A percentile compares a stretch with the other conserved stretches of the same genome.
Conservation (phyloP, 2,888 invertebrate species). For the Smittia aterrima region DNA sequence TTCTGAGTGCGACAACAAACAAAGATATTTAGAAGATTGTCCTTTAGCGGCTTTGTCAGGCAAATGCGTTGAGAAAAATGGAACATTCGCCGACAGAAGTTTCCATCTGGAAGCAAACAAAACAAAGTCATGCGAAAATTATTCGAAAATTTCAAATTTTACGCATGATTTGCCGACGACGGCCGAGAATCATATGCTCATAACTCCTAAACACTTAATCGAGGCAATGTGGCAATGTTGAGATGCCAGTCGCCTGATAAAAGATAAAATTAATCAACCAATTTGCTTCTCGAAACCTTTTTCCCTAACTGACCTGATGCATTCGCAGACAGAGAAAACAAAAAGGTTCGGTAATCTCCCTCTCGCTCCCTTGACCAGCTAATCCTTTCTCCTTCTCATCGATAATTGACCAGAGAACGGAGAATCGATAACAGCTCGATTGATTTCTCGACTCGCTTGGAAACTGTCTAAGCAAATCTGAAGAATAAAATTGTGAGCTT, state of each 20-base stretch:
- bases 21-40: not conserved
- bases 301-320: not conserved
- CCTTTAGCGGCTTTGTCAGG: not conserved
- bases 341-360: constrained; percentile 3
- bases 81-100: constrained; percentile 12
- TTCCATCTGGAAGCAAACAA: constrained; percentile 14
- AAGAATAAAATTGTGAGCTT: not conserved
- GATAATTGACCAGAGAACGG: too few relatives aligned
- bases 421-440: too few relatives aligned
- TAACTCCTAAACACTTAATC: constrained; percentile 23
- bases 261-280: constrained; percentile 37
- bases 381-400: not conserved
- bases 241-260: constrained; percentile 33
- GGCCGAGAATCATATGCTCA: not conserved
- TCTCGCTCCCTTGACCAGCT: not conserved
- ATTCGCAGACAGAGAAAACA: not conserved
- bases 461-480: too few relatives aligned
- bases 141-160: not conserved
- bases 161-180: not conserved
- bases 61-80: constrained; percentile 24
- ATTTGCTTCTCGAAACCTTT: constrained; percentile 28
- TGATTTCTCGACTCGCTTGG: too few relatives aligned
- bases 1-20: not conserved
- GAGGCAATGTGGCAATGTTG: not conserved
- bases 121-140: not conserved